These are phyloP conservation scores for Polietes domitor DNA, from an alignment of 2,888 invertebrate species.

Conservation along the genomic window DNA sequence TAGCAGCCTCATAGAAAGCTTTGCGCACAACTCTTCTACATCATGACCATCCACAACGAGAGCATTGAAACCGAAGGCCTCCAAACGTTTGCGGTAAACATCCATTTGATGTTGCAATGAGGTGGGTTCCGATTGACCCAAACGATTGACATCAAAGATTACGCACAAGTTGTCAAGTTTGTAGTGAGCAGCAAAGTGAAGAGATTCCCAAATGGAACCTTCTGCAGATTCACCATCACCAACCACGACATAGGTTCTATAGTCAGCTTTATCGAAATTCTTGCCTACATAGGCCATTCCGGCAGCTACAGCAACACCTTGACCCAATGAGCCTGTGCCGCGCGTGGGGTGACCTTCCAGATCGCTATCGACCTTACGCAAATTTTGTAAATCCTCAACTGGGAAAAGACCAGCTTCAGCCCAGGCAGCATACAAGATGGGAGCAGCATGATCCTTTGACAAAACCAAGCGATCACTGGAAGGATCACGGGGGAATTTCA, in stretches of 20 bases:
- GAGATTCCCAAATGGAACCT: conserved; percentile 98
- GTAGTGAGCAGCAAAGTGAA: conserved; percentile 97
- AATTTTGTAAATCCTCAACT: conserved; percentile 89
- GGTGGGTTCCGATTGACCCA: conserved; percentile 98
- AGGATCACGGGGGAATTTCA: conserved; percentile 91
- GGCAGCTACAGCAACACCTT: conserved; percentile 96
- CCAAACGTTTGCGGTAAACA: conserved; percentile 89
- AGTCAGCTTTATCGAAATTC: conserved; percentile 88
- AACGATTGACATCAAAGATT: conserved; percentile 97
- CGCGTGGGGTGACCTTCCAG: conserved; percentile 99
- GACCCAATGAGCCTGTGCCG: conserved; percentile 98
- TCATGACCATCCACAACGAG: conserved; percentile 98
- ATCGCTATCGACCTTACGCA: conserved; percentile 96
- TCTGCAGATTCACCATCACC: conserved; percentile 99
- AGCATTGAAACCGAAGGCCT: conserved; percentile 95
- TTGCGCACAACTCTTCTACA: conserved; percentile 93
- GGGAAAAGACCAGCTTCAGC: conserved; percentile 97
- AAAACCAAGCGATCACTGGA: conserved; percentile 97
- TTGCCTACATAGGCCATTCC: conserved; percentile 99
- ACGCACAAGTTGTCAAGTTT: conserved; percentile 98
- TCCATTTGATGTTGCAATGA: conserved; percentile 95
- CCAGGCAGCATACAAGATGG: conserved; percentile 99
- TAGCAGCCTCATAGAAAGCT: conserved; percentile 91
- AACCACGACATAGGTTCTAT: conserved; percentile 96
- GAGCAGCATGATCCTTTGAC: conserved; percentile 99